A percentile compares a stretch with the other conserved stretches of the same genome.
Conservation (phyloP, 2,113 vertebrate species). For the Chunga burmeisteri region DNA sequence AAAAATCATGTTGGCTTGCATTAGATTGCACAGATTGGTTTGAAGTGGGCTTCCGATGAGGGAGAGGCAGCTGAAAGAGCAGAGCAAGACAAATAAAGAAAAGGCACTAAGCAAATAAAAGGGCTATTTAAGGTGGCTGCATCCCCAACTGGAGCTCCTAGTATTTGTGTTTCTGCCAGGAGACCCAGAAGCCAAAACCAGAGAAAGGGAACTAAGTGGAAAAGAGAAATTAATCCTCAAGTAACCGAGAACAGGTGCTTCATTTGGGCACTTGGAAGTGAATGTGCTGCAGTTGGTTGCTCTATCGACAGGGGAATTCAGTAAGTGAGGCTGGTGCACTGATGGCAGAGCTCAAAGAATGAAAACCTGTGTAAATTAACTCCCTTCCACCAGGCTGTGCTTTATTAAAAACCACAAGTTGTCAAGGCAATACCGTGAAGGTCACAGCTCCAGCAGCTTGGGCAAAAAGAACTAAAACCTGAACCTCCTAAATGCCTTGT, state of each 20-base stretch:
- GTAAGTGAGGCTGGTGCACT: constrained; percentile 7
- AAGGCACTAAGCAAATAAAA: constrained; percentile 27
- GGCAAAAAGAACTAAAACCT: background rate
- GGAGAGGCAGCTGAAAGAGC: background rate
- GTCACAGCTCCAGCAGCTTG: constrained; percentile 26
- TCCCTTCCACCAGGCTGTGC: constrained; percentile 14
- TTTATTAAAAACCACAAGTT: constrained; percentile 50
- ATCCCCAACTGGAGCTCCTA: background rate
- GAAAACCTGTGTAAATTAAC: constrained; percentile 47
- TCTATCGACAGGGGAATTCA: constrained; percentile 44
- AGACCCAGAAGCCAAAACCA: constrained; percentile 15
- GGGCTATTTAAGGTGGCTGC: background rate
- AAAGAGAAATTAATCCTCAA: constrained; percentile 50
- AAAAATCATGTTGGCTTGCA: background rate
- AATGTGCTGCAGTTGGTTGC: constrained; percentile 48
- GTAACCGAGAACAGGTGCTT: constrained; percentile 58
- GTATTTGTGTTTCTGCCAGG: constrained; percentile 1
- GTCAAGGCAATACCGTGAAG: constrained; percentile 38
- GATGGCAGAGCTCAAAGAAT: constrained; percentile 39
- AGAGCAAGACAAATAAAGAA: background rate
- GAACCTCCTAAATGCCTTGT: background rate
- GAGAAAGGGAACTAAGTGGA: background rate
- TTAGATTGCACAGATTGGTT: background rate
- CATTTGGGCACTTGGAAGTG: constrained; percentile 47
- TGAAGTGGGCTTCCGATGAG: background rate